Evolutionary conservation across 1,140 invertebrate genomes (phyloP).

Genomic region (Drosophila albomicans): DNA sequence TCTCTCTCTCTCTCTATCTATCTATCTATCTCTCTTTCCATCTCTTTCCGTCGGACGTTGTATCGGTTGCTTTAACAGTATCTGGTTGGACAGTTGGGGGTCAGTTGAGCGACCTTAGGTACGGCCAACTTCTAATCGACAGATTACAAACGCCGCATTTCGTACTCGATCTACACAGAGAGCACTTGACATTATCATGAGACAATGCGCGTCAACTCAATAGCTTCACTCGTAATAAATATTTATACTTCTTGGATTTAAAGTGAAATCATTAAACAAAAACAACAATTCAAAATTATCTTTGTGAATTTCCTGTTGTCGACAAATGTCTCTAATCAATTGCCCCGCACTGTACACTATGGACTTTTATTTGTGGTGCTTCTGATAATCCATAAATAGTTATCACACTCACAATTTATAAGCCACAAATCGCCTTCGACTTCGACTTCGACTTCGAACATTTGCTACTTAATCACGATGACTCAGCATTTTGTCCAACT

Average conservation of each 20-base stretch:
- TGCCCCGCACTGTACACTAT: background rate
- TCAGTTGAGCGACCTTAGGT: background rate
- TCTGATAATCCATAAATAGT: conserved; percentile 13
- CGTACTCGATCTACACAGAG: background rate
- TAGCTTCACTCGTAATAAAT: background rate
- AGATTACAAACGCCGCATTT: conserved; percentile 7
- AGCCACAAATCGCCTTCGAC: conserved; percentile 8
- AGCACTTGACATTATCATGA: background rate
- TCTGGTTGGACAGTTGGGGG: background rate
- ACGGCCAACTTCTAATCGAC: conserved; percentile 19
- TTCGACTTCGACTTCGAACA: conserved; percentile 1
- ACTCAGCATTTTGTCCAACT: background rate
- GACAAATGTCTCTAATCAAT: background rate
- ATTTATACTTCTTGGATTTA: too few relatives aligned
- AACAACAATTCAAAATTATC: background rate
- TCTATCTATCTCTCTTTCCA: background rate
- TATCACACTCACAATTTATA: conserved; percentile 15
- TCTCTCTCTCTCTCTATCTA: background rate
- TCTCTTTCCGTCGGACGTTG: background rate
- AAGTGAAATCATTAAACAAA: too few relatives aligned
- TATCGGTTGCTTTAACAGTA: background rate
- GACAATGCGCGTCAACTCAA: background rate
- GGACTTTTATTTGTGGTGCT: conserved; percentile 5
- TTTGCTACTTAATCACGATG: conserved; percentile 21
- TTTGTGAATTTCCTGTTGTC: background rate